Evolutionary conservation across 2,797 vertebrate species (phyloP), one percentile per base, ranked within the genome.

Genomic region (Aulostomus chinensis): DNA sequence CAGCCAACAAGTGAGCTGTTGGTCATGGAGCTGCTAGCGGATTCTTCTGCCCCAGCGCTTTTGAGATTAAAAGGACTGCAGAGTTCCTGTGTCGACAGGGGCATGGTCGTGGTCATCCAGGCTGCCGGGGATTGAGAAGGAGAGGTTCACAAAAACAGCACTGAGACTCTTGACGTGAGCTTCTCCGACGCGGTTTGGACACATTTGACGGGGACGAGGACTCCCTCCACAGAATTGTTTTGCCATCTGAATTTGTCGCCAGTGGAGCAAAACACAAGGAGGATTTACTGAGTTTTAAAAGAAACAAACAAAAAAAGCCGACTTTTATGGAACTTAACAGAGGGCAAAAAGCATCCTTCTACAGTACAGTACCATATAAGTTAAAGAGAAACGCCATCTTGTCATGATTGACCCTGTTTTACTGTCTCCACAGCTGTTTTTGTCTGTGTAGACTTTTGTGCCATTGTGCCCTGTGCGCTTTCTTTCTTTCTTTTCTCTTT

Each of bases 381-480:
- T 86, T 77, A 82, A 82, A 72, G 69, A 84, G 68, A 84, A 78
- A 73, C 78, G 52, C 84, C 74, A 80, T 82, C 52, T 56, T 67
- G 73, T 74, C 71, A 71, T 62, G 38, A 73, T 57, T 67, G 73
- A 75, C 80, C 73, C 66, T 61, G 76, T 81, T 80, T 65, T 74
- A 69, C 56, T 68, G 78, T 85, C 80, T 84, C 58, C 81, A 85
- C 84, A 78, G 83, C 75, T 80, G 71, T 81, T 84, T 85, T 47
- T 80, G 73, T 86, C 81, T 73, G 83, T 85, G 82, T 81, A 54
- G 84, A 85, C 81, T 61, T 75, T 76, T 79, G 82, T 88, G 87
- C 84, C 86, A 87, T 89, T 68, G 81, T 83, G 81, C 85, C 78
- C 81, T 82, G 77, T 84, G 81, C 59, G 72, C 69, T 68, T 61